These are phyloP conservation scores for Fistularia commersonii DNA, from an alignment of 2,797 vertebrate genomes.

Conservation along the genomic window DNA sequence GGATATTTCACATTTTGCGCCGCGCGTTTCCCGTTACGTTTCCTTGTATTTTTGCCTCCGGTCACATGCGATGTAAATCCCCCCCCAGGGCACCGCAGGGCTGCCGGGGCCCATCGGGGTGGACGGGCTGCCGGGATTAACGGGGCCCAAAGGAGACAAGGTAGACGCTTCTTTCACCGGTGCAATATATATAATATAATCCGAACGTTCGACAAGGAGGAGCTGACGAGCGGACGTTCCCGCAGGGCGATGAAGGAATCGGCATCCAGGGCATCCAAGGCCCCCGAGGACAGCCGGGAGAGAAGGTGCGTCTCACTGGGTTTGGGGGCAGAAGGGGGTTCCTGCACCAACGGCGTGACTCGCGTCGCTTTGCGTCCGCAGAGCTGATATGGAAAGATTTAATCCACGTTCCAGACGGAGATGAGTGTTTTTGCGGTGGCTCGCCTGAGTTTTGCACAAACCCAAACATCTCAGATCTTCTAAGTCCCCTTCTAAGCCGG, in stretches of 20 bases:
- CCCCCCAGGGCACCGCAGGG: conserved; percentile 77
- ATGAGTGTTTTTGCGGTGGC: too few species aligned
- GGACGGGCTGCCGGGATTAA: conserved; percentile 78
- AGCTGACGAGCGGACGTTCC: conserved; percentile 3
- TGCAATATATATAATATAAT: not conserved
- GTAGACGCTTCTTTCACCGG: conserved; percentile 50
- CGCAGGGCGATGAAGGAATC: conserved; percentile 79
- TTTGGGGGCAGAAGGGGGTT: too few species aligned
- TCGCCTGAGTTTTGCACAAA: too few species aligned
- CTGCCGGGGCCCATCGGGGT: conserved; percentile 83
- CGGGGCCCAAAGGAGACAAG: conserved; percentile 82
- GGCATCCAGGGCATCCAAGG: conserved; percentile 77
- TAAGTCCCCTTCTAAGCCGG: too few species aligned
- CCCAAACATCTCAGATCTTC: too few species aligned
- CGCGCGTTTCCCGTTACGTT: too few species aligned
- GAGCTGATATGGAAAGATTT: too few species aligned
- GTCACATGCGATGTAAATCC: conserved; percentile 5
- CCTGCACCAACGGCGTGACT: too few species aligned
- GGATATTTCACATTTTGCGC: not conserved
- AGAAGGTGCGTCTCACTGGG: conserved; percentile 72
- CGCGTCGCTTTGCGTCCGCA: too few species aligned
- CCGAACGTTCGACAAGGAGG: too few species aligned
- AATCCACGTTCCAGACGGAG: too few species aligned
- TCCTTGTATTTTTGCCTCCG: not conserved
- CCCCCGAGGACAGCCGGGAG: conserved; percentile 69